Evolutionary conservation across 2,888 invertebrate genomes (phyloP), one percentile per base, ranked within the genome.

Genomic region (Lepidocyrtoides sp.): DNA sequence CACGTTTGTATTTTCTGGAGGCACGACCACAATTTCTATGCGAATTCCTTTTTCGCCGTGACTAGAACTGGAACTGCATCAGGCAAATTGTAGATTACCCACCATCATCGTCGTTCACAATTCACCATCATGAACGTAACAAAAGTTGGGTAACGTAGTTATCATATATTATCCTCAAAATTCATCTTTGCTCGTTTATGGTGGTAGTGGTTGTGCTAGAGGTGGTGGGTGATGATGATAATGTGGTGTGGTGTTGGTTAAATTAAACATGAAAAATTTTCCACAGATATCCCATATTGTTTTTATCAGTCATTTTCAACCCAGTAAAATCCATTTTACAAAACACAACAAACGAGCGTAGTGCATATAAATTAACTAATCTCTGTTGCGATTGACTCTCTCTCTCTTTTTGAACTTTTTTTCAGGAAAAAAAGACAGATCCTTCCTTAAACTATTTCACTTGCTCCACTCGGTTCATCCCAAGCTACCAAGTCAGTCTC

Each of bases 341-440:
- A 79, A 77, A 79, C n/a, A n/a, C n/a, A n/a, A 51, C 57, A 66
- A 66, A 66, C 23, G 23, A 63, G 48, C 66, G 63, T 63, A 29
- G 14, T 44, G 83, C 83, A 83, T 83, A 83, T 66, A 83, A 83
- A 83, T 83, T 63, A 83, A 48, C 26, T 66, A 44, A 66, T 48
- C 63, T 60, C n/a, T n/a, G n/a, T 29, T 26, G 29, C 66, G 41
- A 44, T 8, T 66, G 63, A 44, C 63, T 36, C 41, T n/a, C 14
- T 77, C 77, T 32, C 72, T 72, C 23, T 5, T 57, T 54, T 17
- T 79, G 54, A 57, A 79, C 79, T 79, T 57, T 57, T 57, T 77
- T 54, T 57, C 79, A 79, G 51, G 26, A 79, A 75, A 26, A 66
- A 66, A 66, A 41, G 48, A 26, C 48, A 48, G 75, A 75, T 75